These are phyloP conservation scores for Brachionus rubens DNA, from an alignment of 1,140 invertebrate genomes.

Conservation along the genomic window DNA sequence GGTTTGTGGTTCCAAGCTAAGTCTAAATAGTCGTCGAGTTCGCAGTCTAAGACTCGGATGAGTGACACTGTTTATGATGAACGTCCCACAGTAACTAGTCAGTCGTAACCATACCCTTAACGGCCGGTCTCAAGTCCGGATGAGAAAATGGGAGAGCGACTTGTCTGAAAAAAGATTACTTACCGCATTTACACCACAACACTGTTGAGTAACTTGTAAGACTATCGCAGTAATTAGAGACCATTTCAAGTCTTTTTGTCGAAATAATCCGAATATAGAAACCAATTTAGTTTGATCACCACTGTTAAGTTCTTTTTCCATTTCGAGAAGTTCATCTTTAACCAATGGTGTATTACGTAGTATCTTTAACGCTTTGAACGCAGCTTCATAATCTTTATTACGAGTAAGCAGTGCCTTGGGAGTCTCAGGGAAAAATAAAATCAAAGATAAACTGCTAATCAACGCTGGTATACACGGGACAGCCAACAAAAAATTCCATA, in stretches of 20 bases:
- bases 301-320: constrained; percentile 51
- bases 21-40: no score
- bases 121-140: no score
- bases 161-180: no score
- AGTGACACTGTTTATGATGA: no score
- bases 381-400: constrained; percentile 12
- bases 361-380: constrained; percentile 48
- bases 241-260: constrained; percentile 51
- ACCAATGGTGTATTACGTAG: constrained; percentile 50
- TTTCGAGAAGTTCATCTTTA: constrained; percentile 54
- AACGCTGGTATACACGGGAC: constrained; percentile 72
- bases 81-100: no score
- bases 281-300: constrained; percentile 47
- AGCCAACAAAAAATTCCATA: constrained; percentile 65
- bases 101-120: no score
- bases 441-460: constrained; percentile 67
- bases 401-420: constrained; percentile 65
- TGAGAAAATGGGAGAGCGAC: no score
- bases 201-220: constrained; percentile 55
- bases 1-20: no score
- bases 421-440: constrained; percentile 83
- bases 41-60: no score
- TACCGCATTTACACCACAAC: constrained; percentile 59
- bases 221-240: constrained; percentile 54
- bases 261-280: constrained; percentile 53